These are phyloP conservation scores for Amblyjoppa fuscipennis DNA, from an alignment of 2,888 invertebrate genomes.

Conservation along the genomic window DNA sequence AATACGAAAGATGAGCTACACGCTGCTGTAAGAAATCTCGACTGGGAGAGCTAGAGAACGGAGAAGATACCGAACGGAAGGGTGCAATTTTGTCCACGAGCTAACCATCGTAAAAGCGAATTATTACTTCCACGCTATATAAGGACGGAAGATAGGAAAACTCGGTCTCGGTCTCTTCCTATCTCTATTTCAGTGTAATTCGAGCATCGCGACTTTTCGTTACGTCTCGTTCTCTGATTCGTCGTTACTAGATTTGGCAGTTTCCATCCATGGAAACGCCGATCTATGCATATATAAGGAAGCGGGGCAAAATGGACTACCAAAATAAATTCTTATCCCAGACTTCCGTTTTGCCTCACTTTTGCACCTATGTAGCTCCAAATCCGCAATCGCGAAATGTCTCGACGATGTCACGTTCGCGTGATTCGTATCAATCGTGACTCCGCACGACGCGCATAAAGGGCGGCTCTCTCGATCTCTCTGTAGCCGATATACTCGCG, in stretches of 20 bases:
- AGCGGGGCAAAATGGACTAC: neutral
- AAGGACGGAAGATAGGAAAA: constrained; percentile 56
- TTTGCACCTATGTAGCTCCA: neutral
- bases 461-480: neutral
- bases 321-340: neutral
- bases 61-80: constrained; percentile 18
- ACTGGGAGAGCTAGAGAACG: neutral
- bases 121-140: constrained; percentile 75
- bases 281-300: neutral
- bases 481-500: constrained; percentile 1
- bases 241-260: constrained; percentile 12
- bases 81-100: constrained; percentile 57
- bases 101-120: constrained; percentile 73
- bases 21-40: constrained; percentile 17
- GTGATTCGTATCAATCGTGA: constrained; percentile 69
- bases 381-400: constrained; percentile 29
- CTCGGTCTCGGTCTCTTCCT: neutral
- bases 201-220: neutral
- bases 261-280: constrained; percentile 4
- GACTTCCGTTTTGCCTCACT: neutral
- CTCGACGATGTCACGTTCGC: constrained; percentile 57
- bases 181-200: neutral
- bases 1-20: constrained; percentile 31
- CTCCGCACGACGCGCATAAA: constrained; percentile 39
- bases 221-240: constrained; percentile 8